Evolutionary conservation across 2,797 vertebrate genomes (phyloP).

Genomic region (Eulemur albifrons): DNA sequence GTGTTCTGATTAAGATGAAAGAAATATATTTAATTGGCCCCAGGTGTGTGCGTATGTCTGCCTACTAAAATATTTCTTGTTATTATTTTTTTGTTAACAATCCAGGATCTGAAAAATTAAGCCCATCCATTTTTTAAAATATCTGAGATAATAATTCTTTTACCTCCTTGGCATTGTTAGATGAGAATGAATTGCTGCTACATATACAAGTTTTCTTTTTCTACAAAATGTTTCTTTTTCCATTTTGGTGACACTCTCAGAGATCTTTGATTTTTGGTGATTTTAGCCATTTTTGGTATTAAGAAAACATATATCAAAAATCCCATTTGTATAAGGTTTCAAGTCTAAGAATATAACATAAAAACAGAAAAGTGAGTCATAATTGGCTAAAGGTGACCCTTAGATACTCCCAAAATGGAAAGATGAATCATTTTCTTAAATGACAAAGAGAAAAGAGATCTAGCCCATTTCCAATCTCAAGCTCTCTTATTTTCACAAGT

Average conservation of each 20-base stretch:
- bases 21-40: conserved; percentile 58
- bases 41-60: neutral
- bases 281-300: conserved; percentile 30
- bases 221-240: neutral
- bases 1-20: conserved; percentile 55
- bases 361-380: conserved; percentile 55
- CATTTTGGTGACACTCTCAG: neutral
- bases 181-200: neutral
- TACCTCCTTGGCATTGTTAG: neutral
- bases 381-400: conserved; percentile 36
- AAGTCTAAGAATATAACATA: conserved; percentile 5
- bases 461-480: neutral
- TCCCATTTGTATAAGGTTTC: neutral
- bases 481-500: neutral
- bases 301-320: conserved; percentile 44
- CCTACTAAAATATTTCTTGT: conserved; percentile 38
- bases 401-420: conserved; percentile 25
- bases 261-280: conserved; percentile 15
- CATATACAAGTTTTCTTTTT: neutral
- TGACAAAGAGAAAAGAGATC: neutral
- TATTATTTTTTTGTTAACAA: conserved; percentile 63
- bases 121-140: neutral
- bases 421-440: conserved; percentile 55
- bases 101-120: conserved; percentile 57
- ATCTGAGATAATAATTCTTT: conserved; percentile 47